Percentiles rank a stretch among this genome's conserved stretches.
Evolutionary conservation across 2,113 vertebrate genomes (phyloP).

Genomic region (Pan troglodytes): NHGRI_mPanTro3-v2.1_pri NC_072398.2:65651501-65652000

Average conservation of each 20-base stretch:
- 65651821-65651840: slow-evolving; percentile 43
- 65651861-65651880: slow-evolving; percentile 36
- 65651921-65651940: slow-evolving; percentile 41
- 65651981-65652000: slow-evolving; percentile 65
- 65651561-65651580: slow-evolving; percentile 52
- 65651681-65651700: not conserved
- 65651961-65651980: slow-evolving; percentile 70
- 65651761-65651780: not conserved
- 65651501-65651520: slow-evolving; percentile 33
- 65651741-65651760: slow-evolving; percentile 12
- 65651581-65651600: slow-evolving; percentile 43
- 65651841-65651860: slow-evolving; percentile 29
- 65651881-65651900: not conserved
- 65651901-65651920: slow-evolving; percentile 28
- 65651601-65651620: slow-evolving; percentile 38
- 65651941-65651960: slow-evolving; percentile 55
- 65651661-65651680: not conserved
- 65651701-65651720: not conserved
- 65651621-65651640: slow-evolving; percentile 1
- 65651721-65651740: not conserved
- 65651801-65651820: not conserved
- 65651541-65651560: slow-evolving; percentile 49
- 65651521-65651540: slow-evolving; percentile 53
- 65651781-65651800: slow-evolving; percentile 23
- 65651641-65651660: slow-evolving; percentile 11